Percentiles rank a stretch among this genome's conserved stretches.
These are phyloP conservation scores for Pachycephala philippinensis DNA, from an alignment of 2,113 vertebrate genomes.

Conservation along the genomic window DNA sequence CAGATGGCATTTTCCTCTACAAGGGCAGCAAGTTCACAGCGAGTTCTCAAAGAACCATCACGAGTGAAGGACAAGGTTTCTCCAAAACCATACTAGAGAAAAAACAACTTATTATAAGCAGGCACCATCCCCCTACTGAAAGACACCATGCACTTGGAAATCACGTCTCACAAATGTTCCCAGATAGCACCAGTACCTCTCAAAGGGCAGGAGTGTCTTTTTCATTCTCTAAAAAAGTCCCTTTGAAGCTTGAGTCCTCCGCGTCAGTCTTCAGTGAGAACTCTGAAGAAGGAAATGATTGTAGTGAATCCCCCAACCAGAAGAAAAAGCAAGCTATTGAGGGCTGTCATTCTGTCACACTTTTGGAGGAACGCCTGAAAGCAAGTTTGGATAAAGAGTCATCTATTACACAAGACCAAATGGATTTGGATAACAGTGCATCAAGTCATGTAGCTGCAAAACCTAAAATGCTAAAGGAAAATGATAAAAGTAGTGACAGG, in stretches of 20 bases:
- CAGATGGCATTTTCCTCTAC: conserved; percentile 64
- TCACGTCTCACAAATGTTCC: conserved; percentile 30
- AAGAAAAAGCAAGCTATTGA: conserved; percentile 70
- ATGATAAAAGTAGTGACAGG: conserved; percentile 15
- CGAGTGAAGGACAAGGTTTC: conserved; percentile 48
- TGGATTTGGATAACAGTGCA: not conserved
- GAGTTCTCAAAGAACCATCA: conserved; percentile 36
- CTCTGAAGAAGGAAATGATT: conserved; percentile 79
- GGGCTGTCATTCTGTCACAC: conserved; percentile 32
- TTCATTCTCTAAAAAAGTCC: conserved; percentile 90
- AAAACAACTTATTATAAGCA: conserved; percentile 34
- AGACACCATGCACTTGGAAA: conserved; percentile 49
- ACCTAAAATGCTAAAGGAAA: conserved; percentile 55
- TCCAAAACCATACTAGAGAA: conserved; percentile 47
- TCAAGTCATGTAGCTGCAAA: conserved; percentile 26
- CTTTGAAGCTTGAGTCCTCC: conserved; percentile 90
- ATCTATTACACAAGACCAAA: not conserved
- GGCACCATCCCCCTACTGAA: conserved; percentile 40
- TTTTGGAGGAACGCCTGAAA: conserved; percentile 40
- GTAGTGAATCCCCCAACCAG: conserved; percentile 61
- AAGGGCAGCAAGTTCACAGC: conserved; percentile 64
- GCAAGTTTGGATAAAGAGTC: not conserved
- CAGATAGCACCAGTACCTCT: conserved; percentile 52
- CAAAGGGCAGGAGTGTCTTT: conserved; percentile 89
- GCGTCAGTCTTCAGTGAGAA: conserved; percentile 94